Conservation (phyloP, 2,888 invertebrate species). For the Drosophila recens region DNA sequence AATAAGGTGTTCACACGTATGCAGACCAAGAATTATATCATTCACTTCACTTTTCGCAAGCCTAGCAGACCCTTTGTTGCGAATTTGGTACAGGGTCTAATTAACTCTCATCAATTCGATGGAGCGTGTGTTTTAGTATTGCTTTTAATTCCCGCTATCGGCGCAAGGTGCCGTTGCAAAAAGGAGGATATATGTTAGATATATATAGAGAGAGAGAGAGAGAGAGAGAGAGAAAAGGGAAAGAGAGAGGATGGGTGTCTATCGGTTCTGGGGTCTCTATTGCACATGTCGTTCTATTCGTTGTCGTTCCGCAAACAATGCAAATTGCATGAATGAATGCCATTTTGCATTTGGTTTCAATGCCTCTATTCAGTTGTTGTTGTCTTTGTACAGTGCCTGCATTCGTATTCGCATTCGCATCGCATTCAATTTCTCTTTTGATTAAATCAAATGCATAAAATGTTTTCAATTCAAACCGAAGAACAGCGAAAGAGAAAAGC, state of each 20-base stretch:
- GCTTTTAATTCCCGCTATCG: slow-evolving; percentile 24
- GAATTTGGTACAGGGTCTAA: not conserved
- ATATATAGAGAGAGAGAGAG: not conserved
- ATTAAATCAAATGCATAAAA: slow-evolving; percentile 80
- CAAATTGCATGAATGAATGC: slow-evolving; percentile 80
- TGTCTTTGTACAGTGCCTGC: slow-evolving; percentile 47
- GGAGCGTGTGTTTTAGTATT: slow-evolving; percentile 21
- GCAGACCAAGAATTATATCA: too few species aligned
- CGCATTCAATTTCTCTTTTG: slow-evolving; percentile 71
- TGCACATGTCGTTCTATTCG: slow-evolving; percentile 51
- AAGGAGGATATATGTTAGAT: not conserved
- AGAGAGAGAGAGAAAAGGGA: not conserved
- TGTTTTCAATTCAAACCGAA: slow-evolving; percentile 75
- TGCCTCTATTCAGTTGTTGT: slow-evolving; percentile 35
- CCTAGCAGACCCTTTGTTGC: not conserved
- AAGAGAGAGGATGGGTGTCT: not conserved
- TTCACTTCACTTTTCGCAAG: not conserved
- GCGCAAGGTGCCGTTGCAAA: slow-evolving; percentile 8
- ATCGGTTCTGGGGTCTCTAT: not conserved
- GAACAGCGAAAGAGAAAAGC: slow-evolving; percentile 18
- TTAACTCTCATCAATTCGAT: slow-evolving; percentile 45
- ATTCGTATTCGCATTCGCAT: slow-evolving; percentile 53
- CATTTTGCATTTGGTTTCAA: slow-evolving; percentile 72
- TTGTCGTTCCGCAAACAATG: slow-evolving; percentile 63
- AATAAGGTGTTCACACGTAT: too few species aligned